Base-by-base conservation (phyloP, 1,140 invertebrate genomes). In the Macrosteles quadrilineatus region DNA sequence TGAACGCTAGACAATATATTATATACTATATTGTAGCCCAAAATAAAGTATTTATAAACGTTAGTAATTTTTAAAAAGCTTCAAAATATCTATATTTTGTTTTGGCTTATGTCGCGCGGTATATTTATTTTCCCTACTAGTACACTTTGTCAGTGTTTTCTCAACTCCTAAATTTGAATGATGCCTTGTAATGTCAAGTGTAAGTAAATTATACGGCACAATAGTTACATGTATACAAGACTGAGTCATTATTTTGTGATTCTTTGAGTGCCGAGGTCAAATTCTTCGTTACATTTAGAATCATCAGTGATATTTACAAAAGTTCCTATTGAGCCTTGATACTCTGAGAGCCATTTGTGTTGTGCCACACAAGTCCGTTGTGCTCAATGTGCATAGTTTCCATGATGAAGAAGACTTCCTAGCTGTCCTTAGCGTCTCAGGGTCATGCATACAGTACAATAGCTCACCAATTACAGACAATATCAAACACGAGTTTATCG, bases 291-390 rank as follows among this genome's bases (percentile, higher is more conserved):
- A 63, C 65, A 70, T 67, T 72, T 73, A 71, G 65, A 73, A 67
- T 70, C 57, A 73, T 69, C 64, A 71, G 73, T 74, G 73, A 74
- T 74, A 74, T 73, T 69, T 74, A 74, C 73, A 74, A 74, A 74
- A 74, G 73, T 74, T 74, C 73, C 73, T 74, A 74, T 71, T 69
- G 73, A 74, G 71, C 73, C 73, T 74, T 74, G 71, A 73, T 74
- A 74, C 71, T 72, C 70, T 71, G 70, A 74, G 73, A 74, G 68
- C 73, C 40, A 64, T 70, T 27, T 70, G 57, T 74, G 68, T 72
- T 69, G 69, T 73, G 72, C 68, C 69, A 45, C 40, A 67, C 32
- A 67, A 67, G 21, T 50, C 27, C 25, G 23, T 43, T 57, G 59
- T 64, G 68, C 68, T 69, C 68, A 69, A 69, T 64, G 40, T 69